Evolutionary conservation across 1,140 invertebrate species (phyloP).

Genomic region (Apis cerana): DNA sequence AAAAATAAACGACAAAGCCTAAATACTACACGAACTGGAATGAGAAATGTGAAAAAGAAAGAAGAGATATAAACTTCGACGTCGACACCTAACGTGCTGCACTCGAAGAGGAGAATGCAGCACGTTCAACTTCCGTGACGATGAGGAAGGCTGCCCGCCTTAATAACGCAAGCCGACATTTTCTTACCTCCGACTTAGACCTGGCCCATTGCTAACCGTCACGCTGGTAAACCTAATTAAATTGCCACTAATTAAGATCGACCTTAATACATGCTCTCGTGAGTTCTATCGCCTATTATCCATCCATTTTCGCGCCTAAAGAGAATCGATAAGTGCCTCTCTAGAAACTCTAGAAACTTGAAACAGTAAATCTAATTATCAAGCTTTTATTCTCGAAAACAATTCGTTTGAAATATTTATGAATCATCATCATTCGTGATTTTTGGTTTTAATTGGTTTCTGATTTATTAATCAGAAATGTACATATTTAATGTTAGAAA

Average conservation of each 20-base stretch:
- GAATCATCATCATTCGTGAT: no score
- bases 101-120: slow-evolving; percentile 46
- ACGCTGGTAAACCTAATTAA: slow-evolving; percentile 80
- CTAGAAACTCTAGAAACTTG: no score
- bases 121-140: slow-evolving; percentile 76
- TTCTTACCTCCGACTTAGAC: slow-evolving; percentile 70
- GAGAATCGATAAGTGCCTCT: background rate
- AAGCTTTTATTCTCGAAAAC: background rate
- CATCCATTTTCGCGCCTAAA: slow-evolving; percentile 67
- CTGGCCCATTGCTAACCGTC: slow-evolving; percentile 75
- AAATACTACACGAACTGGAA: background rate
- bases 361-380: background rate
- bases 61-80: background rate
- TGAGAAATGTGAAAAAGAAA: background rate
- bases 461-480: no score
- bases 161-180: slow-evolving; percentile 75
- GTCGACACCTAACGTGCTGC: slow-evolving; percentile 11
- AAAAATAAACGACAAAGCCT: no score
- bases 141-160: slow-evolving; percentile 74
- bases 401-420: no score
- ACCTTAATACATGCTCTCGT: slow-evolving; percentile 77
- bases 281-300: slow-evolving; percentile 67
- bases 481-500: no score
- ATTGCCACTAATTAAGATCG: slow-evolving; percentile 80
- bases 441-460: no score